These are phyloP conservation scores for Myrmophylax atrothorax DNA, from an alignment of 2,113 vertebrate species.

Conservation along the genomic window DNA sequence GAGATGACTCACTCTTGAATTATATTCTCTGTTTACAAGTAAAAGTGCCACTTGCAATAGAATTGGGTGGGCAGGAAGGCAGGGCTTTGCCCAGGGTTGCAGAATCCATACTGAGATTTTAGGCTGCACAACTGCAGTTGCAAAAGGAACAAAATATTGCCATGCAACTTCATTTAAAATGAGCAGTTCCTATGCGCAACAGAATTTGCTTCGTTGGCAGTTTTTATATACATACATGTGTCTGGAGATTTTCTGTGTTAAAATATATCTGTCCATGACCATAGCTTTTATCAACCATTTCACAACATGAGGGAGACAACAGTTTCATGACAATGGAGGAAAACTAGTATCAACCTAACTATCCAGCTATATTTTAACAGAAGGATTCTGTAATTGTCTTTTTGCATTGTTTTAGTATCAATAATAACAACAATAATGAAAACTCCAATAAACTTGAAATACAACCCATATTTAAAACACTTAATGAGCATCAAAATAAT, in stretches of 20 bases:
- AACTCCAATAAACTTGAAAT: neutral
- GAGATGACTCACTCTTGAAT: constrained; percentile 9
- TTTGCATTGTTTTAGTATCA: neutral
- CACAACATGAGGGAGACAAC: neutral
- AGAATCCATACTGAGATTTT: neutral
- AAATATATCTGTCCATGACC: neutral
- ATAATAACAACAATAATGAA: neutral
- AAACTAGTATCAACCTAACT: neutral
- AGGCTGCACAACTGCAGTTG: neutral
- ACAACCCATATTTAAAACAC: neutral
- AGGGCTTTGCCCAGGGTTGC: neutral
- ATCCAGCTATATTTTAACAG: neutral
- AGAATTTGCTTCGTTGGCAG: neutral
- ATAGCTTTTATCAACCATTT: neutral
- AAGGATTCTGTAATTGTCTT: neutral
- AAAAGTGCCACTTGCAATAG: neutral
- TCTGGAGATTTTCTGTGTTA: neutral
- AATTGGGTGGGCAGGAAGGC: neutral
- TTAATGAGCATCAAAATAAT: neutral
- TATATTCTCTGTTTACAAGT: neutral
- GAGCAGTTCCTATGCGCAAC: neutral
- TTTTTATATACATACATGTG: neutral
- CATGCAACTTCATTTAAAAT: neutral
- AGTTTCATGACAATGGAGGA: neutral
- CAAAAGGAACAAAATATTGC: neutral